Conservation (phyloP, 2,888 invertebrate species). For the Caenorhabditis sp. region DNA sequence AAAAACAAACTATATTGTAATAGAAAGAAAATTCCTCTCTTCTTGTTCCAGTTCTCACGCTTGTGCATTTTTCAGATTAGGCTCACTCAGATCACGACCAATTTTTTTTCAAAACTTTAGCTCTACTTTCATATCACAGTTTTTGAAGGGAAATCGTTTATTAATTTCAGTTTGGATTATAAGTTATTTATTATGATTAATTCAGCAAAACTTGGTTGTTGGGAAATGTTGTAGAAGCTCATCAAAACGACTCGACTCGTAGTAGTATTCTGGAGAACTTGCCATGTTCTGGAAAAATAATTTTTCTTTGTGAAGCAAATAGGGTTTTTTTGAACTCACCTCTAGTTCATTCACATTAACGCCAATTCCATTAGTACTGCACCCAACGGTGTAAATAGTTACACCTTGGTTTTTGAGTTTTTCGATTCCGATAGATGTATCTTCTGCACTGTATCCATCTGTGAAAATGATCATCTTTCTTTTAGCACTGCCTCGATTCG, state of each 20-base stretch:
- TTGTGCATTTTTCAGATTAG: too few relatives aligned
- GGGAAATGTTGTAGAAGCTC: constrained; percentile 26
- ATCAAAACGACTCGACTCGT: constrained; percentile 18
- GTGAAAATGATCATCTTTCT: constrained; percentile 38
- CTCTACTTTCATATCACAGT: too few relatives aligned
- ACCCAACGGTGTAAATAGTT: constrained; percentile 37
- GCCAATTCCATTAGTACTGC: constrained; percentile 17
- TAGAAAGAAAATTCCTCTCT: too few relatives aligned
- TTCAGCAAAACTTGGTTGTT: constrained; percentile 22
- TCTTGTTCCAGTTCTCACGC: too few relatives aligned
- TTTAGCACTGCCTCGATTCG: constrained; percentile 17
- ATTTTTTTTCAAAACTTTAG: too few relatives aligned
- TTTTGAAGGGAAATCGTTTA: too few relatives aligned
- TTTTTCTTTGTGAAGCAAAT: not conserved
- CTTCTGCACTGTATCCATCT: constrained; percentile 46
- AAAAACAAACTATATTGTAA: too few relatives aligned
- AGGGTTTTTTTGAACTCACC: constrained; percentile 5
- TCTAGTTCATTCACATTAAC: constrained; percentile 42
- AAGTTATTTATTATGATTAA: not conserved
- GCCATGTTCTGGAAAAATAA: constrained; percentile 22
- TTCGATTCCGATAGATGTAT: constrained; percentile 38
- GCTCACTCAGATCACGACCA: too few relatives aligned
- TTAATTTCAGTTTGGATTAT: not conserved
- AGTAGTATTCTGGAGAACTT: constrained; percentile 24
- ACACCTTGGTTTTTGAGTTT: constrained; percentile 34